Percentiles rank a stretch among this genome's conserved stretches.
These are phyloP conservation scores for Chymomyza caudatula DNA, from an alignment of 2,888 invertebrate genomes.

Conservation along the genomic window DNA sequence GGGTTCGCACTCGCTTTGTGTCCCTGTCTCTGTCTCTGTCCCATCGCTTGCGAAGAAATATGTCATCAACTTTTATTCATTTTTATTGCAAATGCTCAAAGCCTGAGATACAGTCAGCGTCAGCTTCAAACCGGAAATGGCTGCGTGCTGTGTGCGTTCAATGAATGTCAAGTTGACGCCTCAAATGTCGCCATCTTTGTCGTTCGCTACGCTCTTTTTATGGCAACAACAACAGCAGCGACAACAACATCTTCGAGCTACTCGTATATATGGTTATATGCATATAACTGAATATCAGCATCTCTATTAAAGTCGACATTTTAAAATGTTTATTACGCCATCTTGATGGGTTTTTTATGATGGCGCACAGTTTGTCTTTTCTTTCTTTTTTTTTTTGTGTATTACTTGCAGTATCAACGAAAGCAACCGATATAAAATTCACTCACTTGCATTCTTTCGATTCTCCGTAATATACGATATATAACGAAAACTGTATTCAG, in stretches of 20 bases:
- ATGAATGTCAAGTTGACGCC: background rate
- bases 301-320: conserved; percentile 66
- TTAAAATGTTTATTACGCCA: conserved; percentile 69
- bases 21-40: no score
- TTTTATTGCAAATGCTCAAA: background rate
- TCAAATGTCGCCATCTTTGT: background rate
- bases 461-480: background rate
- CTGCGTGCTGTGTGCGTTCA: background rate
- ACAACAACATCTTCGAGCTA: background rate
- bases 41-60: conserved; percentile 26
- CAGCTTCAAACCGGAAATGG: background rate
- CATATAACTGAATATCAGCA: conserved; percentile 21
- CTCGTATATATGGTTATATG: background rate
- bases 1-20: conserved; percentile 13
- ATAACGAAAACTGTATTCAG: background rate
- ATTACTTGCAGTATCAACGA: background rate
- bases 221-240: background rate
- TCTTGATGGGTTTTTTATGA: conserved; percentile 56
- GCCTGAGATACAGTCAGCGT: background rate
- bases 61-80: conserved; percentile 20
- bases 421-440: background rate
- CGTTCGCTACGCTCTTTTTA: background rate
- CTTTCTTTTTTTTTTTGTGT: conserved; percentile 12
- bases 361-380: background rate
- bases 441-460: background rate